Base-by-base conservation (phyloP, 2,888 invertebrate genomes). In the Nezara viridula region DNA sequence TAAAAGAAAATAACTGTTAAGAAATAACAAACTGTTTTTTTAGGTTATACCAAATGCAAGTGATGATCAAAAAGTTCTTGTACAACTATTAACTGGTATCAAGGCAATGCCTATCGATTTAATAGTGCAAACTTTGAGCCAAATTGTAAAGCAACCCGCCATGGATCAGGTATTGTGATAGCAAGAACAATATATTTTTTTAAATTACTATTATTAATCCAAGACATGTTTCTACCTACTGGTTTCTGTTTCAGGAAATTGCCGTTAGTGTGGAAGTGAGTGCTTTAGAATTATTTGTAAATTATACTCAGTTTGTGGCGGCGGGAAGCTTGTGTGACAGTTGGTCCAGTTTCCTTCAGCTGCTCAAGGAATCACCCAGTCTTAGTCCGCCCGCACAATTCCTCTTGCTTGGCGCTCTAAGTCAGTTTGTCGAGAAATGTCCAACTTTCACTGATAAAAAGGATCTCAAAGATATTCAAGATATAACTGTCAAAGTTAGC, bases 61-160 rank as follows among this genome's bases (percentile, higher is more conserved):
- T 91, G 92, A 94, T 10, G 95, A 95, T 90, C 97, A 97, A 93
- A 94, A 95, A 91, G 95, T 96, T 90, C 93, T 97, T 91, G 97
- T 98, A 21, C 95, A 96, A 91, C 93, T 98, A 91, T 95, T 98
- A 86, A 95, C 96, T 88, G 96, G 96, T 52, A 96, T 98, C 91
- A 95, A 96, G 91, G 96, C 97, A 2, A 95, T 98, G 94, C 97
- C 97, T 5, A 95, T 97, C 92, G 97, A 97, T 92, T 96, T 96
- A 88, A 94, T 97, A 91, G 96, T 98, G 86, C 96, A 96, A 93
- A 96, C 96, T 9, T 95, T 97, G 37, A 95, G 96, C 92, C 96
- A 96, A 92, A 96, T 97, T 90, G 95, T 98, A 50, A 96, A 96
- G 92, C 95, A 96, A 90, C 96, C 97, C 27, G 95, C 96, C 2